Base-by-base conservation (phyloP, 1,140 invertebrate species). In the Eufriesea mexicana region DNA sequence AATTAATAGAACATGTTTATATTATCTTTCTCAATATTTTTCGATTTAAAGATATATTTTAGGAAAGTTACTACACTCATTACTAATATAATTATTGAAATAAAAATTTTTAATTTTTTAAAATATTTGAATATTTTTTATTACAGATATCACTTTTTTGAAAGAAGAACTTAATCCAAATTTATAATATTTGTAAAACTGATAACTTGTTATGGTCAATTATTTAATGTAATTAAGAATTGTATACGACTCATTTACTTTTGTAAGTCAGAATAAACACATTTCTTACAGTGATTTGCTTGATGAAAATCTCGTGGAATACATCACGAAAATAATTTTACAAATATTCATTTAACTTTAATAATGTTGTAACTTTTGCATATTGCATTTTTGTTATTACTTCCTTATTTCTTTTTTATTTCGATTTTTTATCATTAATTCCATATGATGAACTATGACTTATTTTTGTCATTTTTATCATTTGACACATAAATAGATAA, bases 381-480 rank as follows among this genome's bases (percentile, higher is more conserved):
- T n/a, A 10, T 14, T 10, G 73, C 20, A 54, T 79, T 28, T 23
- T 12, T 62, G 25, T 14, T 54, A 28, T 79, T 55, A 20, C 7
- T 71, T 49, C 91, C 87, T 91, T 87, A 91, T 89, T 79, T 79
- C 78, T 84, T 91, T 92, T 55, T 90, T 80, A 75, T 10, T 92
- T 87, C 2, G 83, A 93, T 57, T 82, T 82, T 57, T 57, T 82
- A 42, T 76, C 45, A 45, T 51, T 54, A 62, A 94, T 92, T 47
- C 97, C 97, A 91, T 98, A 98, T n/a, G 96, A 97, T 20, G 97
- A 98, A 62, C 96, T 96, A 92, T 97, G 97, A 88, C 96, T 97
- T 84, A 98, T 97, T 92, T 98, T 96, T 0, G 97, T 97, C 95
- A 97, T 96, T 86, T 96, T 96, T 84, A 98, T 97, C 67, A 97